These are phyloP conservation scores for Amphiprion percula DNA, from an alignment of 2,113 vertebrate genomes.

Conservation along the genomic window DNA sequence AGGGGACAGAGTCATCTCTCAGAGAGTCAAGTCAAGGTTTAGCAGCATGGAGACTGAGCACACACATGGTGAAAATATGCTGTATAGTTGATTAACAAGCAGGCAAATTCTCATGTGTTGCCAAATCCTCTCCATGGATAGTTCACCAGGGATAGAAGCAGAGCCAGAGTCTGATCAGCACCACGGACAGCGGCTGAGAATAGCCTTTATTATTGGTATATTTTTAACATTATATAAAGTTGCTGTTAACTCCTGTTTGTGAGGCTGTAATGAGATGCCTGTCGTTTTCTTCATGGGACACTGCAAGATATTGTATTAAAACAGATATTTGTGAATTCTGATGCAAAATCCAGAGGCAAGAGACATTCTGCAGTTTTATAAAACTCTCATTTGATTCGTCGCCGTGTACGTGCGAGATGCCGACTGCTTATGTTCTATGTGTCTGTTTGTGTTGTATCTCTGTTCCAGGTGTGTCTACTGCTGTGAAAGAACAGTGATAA, in stretches of 20 bases:
- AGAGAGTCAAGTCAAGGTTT: slow-evolving; percentile 5
- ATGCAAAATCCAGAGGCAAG: background rate
- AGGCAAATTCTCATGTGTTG: background rate
- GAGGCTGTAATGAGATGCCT: background rate
- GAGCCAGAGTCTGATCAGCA: slow-evolving; percentile 38
- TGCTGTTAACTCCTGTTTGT: background rate
- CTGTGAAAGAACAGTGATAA: slow-evolving; percentile 77
- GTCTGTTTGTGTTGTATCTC: slow-evolving; percentile 27
- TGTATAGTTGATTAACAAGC: slow-evolving; percentile 24
- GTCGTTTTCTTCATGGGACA: background rate
- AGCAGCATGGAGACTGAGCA: slow-evolving; percentile 4
- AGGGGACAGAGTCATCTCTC: background rate
- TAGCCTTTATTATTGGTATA: background rate
- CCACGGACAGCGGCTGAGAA: slow-evolving; percentile 45
- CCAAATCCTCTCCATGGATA: background rate
- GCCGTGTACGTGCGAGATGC: slow-evolving; percentile 8
- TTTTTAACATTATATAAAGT: background rate
- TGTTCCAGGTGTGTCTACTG: slow-evolving; percentile 49
- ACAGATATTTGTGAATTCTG: background rate
- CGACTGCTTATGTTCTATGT: background rate
- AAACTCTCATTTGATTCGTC: background rate
- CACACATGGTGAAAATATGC: slow-evolving; percentile 1
- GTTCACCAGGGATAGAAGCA: background rate
- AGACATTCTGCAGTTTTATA: background rate
- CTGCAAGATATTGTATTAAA: background rate